Conservation (phyloP, 2,888 invertebrate species). For the Tuberolachnus salignus region DNA sequence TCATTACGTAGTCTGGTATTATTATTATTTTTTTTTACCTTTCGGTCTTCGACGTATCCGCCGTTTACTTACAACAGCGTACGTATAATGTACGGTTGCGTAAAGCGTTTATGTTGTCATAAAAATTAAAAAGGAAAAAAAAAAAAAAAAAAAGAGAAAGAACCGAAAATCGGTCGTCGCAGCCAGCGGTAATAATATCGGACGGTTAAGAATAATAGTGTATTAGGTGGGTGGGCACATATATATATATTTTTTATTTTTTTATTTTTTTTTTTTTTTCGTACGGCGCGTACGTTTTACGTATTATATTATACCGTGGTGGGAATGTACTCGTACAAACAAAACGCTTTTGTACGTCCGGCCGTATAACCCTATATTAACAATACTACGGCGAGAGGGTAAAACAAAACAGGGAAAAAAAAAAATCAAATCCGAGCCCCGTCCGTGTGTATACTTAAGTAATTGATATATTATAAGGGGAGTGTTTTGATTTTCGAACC, state of each 20-base stretch:
- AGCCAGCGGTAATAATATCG: conserved; percentile 21
- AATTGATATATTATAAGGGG: conserved; percentile 24
- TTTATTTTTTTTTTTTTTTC: no score
- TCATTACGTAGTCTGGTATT: neutral
- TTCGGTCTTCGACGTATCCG: conserved; percentile 35
- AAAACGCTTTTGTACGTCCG: neutral
- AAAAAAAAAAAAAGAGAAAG: conserved; percentile 5
- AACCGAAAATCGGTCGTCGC: conserved; percentile 17
- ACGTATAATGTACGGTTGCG: conserved; percentile 27
- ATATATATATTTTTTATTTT: no score
- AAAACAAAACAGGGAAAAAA: conserved; percentile 22
- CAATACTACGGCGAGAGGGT: conserved; percentile 9
- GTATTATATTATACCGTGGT: no score
- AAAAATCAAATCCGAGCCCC: conserved; percentile 6
- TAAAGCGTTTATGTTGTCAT: conserved; percentile 54
- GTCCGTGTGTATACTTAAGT: conserved; percentile 21
- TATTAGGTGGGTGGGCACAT: no score
- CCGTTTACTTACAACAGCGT: conserved; percentile 17
- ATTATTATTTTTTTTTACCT: conserved; percentile 7
- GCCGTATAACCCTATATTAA: conserved; percentile 3
- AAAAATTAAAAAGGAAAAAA: conserved; percentile 30
- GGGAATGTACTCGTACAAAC: neutral
- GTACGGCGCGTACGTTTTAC: no score
- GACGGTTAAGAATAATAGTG: conserved; percentile 10
- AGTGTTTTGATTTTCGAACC: conserved; percentile 47